Conservation (phyloP, 37 sponge, comb jelly and placozoan species). For the Aplysina aerophoba region DNA sequence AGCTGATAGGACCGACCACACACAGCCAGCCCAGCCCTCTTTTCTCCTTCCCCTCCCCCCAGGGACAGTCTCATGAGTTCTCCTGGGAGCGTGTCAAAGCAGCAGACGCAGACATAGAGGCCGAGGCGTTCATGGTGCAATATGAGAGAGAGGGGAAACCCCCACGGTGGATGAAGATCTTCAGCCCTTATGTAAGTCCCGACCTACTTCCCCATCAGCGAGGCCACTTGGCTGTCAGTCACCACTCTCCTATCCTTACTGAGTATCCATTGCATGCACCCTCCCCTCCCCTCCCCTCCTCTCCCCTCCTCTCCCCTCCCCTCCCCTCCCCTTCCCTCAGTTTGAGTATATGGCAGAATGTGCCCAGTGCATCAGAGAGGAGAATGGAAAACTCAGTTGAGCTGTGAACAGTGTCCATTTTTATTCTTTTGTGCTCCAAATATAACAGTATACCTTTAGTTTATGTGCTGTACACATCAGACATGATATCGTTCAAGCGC, state of each 20-base stretch:
- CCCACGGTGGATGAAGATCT: constrained; percentile 75
- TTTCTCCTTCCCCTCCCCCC: neutral
- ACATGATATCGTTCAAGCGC: too few relatives aligned
- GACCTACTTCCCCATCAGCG: neutral
- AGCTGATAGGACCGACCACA: neutral
- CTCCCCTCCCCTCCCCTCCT: neutral
- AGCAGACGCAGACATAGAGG: constrained; percentile 83
- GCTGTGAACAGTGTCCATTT: neutral
- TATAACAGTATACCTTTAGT: neutral
- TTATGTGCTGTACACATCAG: too few relatives aligned
- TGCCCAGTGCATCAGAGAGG: constrained; percentile 61
- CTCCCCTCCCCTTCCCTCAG: constrained; percentile 37
- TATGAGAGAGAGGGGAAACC: constrained; percentile 67
- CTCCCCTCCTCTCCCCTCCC: neutral
- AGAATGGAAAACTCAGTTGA: neutral
- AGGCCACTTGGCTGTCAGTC: too few relatives aligned
- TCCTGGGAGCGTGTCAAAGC: constrained; percentile 71
- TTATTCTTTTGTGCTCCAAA: neutral
- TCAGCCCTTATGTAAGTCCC: constrained; percentile 60
- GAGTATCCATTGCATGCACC: neutral
- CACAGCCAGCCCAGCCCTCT: neutral
- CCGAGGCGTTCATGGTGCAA: constrained; percentile 76
- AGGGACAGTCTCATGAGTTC: constrained; percentile 78
- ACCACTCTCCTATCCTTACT: neutral
- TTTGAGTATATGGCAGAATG: constrained; percentile 80